Base-by-base conservation (phyloP, 2,888 invertebrate species). In the Stegophylla sp. region DNA sequence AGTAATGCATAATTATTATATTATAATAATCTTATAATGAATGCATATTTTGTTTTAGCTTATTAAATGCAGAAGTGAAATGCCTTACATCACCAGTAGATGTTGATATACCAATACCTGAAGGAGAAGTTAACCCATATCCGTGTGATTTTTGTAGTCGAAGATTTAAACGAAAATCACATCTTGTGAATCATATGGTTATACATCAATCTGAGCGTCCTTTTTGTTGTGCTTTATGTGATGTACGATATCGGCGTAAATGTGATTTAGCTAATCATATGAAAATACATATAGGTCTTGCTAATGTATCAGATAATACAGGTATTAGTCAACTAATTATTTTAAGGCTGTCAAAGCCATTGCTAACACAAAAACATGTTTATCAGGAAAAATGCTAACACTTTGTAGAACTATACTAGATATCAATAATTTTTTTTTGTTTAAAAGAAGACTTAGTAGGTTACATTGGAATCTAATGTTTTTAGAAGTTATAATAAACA, bases 111-210 rank as follows among this genome's bases (percentile, higher is more conserved):
- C 93, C 93, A 4, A 87, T 94, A 84, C 93, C 94, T 66, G 93
- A 93, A 45, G 93, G 93, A 86, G 94, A 94, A 87, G 84, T 84
- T 71, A 84, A 84, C 77, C 94, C 94, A 0, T 94, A 93, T 88
- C 94, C 94, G 0, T 94, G 94, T 86, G 94, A 94, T 86, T 94
- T 94, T 86, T 94, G 94, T 86, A 93, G 93, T 83, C 90, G 94
- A 20, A 82, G 94, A 83, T 94, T 94, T 86, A 91, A 93, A 61
- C 94, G 94, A 85, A 94, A 94, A 85, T 92, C 92, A 5, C 93
- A 93, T 83, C 88, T 94, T 0, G 93, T 93, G 91, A 93, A 93
- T 86, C 94, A 94, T 86, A 94, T 94, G 93, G 91, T 94, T 9
- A 92, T 93, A 0, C 94, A 94, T 87, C 94, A 94, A 86, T 93